Conservation (phyloP, 2,797 vertebrate species). For the Onychomys leucogaster region DNA sequence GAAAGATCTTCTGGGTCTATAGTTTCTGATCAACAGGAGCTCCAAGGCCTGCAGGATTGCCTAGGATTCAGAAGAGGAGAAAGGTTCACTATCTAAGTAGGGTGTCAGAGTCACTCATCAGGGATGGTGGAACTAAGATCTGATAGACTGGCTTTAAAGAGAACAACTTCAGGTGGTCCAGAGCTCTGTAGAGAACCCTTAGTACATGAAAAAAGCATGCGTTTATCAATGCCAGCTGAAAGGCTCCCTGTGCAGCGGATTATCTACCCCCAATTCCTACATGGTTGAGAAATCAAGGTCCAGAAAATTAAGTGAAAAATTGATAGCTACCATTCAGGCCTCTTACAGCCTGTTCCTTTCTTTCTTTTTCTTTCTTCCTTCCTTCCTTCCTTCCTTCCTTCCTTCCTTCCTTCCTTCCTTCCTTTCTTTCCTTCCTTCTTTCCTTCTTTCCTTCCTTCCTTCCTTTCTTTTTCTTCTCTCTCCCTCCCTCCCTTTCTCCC, state of each 20-base stretch:
- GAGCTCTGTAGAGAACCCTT: conserved; percentile 5
- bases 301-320: conserved; percentile 16
- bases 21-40: conserved; percentile 92
- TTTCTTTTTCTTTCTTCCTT: accelerated
- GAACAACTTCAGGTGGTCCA: background rate
- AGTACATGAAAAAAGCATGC: background rate
- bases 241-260: background rate
- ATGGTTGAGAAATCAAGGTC: conserved; percentile 35
- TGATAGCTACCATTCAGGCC: background rate
- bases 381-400: background rate
- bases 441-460: too few relatives aligned
- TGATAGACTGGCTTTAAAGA: conserved; percentile 5
- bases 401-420: too few relatives aligned
- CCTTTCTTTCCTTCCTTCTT: background rate
- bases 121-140: background rate
- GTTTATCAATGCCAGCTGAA: background rate
- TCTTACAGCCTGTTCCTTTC: background rate
- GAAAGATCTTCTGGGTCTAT: conserved; percentile 93
- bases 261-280: background rate
- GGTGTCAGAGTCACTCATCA: background rate
- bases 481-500: too few relatives aligned
- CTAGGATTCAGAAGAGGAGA: conserved; percentile 85
- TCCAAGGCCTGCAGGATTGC: conserved; percentile 95
- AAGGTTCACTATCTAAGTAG: background rate
- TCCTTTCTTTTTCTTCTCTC: background rate